These are phyloP conservation scores for Peromyscus aztecus DNA, from an alignment of 2,797 vertebrate species.

Conservation along the genomic window DNA sequence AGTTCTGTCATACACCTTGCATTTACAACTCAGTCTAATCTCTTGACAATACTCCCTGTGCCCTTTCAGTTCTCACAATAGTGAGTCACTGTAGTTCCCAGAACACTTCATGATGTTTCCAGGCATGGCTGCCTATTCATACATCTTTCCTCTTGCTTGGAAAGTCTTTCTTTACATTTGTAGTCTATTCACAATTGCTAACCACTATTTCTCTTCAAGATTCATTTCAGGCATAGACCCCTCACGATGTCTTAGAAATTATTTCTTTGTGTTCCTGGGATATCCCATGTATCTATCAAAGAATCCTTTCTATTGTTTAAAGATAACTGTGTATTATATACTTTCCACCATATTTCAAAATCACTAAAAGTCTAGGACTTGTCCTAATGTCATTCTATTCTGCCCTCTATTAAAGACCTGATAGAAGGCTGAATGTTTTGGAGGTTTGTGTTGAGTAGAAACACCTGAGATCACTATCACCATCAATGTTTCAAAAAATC, in stretches of 20 bases:
- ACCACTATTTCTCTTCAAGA: background rate
- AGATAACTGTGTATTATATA: background rate
- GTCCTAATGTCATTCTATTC: background rate
- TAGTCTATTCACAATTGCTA: background rate
- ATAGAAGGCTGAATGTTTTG: background rate
- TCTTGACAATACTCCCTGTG: background rate
- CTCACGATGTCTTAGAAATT: background rate
- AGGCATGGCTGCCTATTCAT: background rate
- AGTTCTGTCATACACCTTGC: background rate
- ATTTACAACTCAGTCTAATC: background rate
- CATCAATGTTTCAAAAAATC: background rate
- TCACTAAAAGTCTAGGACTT: background rate
- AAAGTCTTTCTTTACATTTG: background rate
- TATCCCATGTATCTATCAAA: background rate
- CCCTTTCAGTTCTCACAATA: background rate
- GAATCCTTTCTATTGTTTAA: background rate
- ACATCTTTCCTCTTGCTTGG: background rate
- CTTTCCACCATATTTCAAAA: background rate
- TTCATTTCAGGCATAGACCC: background rate
- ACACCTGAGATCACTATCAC: background rate
- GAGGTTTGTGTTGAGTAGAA: background rate
- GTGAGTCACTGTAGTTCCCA: conserved; percentile 11
- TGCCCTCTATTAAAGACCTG: background rate
- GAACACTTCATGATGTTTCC: background rate
- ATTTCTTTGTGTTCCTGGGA: background rate